phyloP scores from a whole-genome alignment of 2,797 vertebrate species.

The Leptatherina wallacei region DNA sequence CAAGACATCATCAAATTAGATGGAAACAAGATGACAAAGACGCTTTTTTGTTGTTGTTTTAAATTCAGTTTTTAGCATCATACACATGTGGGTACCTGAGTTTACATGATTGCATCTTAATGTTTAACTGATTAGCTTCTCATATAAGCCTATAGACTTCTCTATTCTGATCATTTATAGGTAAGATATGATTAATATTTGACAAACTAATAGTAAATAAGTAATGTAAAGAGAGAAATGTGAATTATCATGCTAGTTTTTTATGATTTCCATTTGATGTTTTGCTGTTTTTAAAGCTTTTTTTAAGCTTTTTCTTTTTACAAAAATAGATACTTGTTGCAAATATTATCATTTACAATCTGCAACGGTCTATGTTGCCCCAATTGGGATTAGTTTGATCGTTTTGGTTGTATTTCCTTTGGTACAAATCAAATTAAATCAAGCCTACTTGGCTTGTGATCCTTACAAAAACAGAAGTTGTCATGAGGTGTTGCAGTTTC shows the following conservation, averaged over 20 bases:
- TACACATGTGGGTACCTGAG: not conserved
- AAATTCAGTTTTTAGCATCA: not conserved
- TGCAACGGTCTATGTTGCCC: too few species aligned
- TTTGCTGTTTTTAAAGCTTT: not conserved
- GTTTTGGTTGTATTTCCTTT: not conserved
- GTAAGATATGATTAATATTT: not conserved
- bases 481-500: not conserved
- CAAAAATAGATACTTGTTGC: not conserved
- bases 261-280: not conserved
- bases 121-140: not conserved
- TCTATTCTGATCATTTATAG: not conserved
- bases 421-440: not conserved
- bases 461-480: not conserved
- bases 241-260: not conserved
- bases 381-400: not conserved
- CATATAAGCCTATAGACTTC: accelerated
- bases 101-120: not conserved
- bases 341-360: not conserved
- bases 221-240: not conserved
- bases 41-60: not conserved
- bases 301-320: too few species aligned
- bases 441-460: not conserved
- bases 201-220: not conserved
- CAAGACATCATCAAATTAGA: not conserved
- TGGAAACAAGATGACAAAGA: not conserved